Evolutionary conservation across 2,888 invertebrate species (phyloP).

Genomic region (Abrostola tripartita): DNA sequence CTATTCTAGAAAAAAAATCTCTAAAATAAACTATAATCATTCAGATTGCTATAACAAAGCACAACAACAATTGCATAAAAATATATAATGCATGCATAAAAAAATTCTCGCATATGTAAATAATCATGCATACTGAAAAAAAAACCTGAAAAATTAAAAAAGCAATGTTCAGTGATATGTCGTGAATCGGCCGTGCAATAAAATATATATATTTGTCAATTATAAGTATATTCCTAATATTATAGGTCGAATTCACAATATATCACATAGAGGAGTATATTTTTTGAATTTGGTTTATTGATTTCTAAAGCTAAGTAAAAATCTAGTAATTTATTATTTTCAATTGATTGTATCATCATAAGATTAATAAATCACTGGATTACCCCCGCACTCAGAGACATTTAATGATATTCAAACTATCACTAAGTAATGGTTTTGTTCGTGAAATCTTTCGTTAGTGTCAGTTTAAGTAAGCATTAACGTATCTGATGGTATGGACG

Average conservation of each 20-base stretch:
- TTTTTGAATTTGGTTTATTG: slow-evolving; percentile 19
- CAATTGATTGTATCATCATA: too few species aligned
- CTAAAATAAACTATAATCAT: slow-evolving; percentile 10
- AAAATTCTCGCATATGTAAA: slow-evolving; percentile 24
- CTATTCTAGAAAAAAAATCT: not conserved
- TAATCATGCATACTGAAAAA: slow-evolving; percentile 46
- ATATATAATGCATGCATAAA: slow-evolving; percentile 35
- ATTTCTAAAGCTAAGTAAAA: not conserved
- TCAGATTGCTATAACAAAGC: slow-evolving; percentile 47
- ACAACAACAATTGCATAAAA: slow-evolving; percentile 19
- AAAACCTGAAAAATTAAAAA: slow-evolving; percentile 47
- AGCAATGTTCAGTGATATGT: slow-evolving; percentile 63
- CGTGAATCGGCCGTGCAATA: slow-evolving; percentile 69
- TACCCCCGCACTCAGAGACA: too few species aligned
- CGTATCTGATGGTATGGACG: too few species aligned
- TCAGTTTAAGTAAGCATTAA: too few species aligned
- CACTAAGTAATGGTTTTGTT: too few species aligned
- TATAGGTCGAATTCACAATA: slow-evolving; percentile 53
- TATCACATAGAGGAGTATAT: slow-evolving; percentile 36
- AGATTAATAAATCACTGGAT: too few species aligned
- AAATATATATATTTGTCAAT: slow-evolving; percentile 27
- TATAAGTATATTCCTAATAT: slow-evolving; percentile 3
- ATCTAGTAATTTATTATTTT: too few species aligned
- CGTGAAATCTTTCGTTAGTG: too few species aligned
- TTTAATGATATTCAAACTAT: too few species aligned